phyloP scores from a whole-genome alignment of 2,113 vertebrate species.

The Gorsachius goisagi region DNA sequence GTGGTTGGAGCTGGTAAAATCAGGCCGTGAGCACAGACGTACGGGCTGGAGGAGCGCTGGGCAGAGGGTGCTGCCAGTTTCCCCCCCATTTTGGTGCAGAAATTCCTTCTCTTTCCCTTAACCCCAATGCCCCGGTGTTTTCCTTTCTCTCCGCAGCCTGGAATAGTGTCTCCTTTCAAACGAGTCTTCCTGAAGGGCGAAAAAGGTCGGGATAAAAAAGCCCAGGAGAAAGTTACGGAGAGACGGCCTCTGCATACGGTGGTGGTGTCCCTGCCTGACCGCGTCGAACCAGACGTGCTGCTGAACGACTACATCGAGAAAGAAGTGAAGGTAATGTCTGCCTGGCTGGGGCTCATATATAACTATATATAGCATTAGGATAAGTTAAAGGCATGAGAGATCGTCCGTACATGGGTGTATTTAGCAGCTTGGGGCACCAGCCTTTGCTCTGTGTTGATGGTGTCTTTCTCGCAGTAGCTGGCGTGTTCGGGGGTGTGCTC shows the following conservation, averaged over 20 bases:
- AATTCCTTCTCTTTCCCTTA: background rate
- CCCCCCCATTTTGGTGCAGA: background rate
- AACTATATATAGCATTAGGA: no score
- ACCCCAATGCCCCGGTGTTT: background rate
- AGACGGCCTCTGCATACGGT: slow-evolving; percentile 91
- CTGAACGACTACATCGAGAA: slow-evolving; percentile 98
- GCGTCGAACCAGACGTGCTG: slow-evolving; percentile 91
- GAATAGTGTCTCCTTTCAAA: slow-evolving; percentile 96
- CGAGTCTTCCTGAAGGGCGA: slow-evolving; percentile 96
- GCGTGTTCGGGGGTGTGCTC: fast-evolving
- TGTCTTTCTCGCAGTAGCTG: no score
- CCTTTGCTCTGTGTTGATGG: background rate
- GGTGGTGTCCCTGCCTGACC: slow-evolving; percentile 85
- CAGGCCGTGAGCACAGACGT: background rate
- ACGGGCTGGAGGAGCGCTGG: fast-evolving
- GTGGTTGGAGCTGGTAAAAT: background rate
- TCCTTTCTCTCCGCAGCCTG: slow-evolving; percentile 78
- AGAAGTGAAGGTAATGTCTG: slow-evolving; percentile 88
- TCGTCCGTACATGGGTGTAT: fast-evolving
- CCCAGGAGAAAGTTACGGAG: slow-evolving; percentile 91
- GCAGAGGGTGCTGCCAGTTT: background rate
- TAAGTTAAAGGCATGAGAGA: no score
- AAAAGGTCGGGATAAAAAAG: slow-evolving; percentile 92
- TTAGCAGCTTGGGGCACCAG: background rate
- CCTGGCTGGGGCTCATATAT: fast-evolving